Evolutionary conservation across 1,140 invertebrate species (phyloP).

Genomic region (Magallana gigas): DNA sequence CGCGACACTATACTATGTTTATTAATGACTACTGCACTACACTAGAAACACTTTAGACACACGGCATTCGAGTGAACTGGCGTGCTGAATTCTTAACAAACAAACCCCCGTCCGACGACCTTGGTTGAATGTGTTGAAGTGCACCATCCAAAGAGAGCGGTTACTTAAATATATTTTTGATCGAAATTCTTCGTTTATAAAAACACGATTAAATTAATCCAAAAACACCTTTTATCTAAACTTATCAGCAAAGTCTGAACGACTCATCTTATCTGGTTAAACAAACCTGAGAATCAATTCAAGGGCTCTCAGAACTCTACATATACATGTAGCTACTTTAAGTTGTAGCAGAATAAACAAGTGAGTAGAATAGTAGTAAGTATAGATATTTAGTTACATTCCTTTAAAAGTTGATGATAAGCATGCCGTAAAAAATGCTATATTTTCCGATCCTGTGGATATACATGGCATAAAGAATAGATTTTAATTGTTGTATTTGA

Average conservation of each 20-base stretch:
- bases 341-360: no score
- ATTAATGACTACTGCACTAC: conserved; percentile 9
- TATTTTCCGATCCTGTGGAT: no score
- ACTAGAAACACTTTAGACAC: not conserved
- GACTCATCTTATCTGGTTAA: conserved; percentile 3
- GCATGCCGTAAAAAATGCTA: no score
- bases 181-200: not conserved
- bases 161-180: conserved; percentile 2
- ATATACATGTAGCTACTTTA: no score
- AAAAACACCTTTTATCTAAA: not conserved
- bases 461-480: no score
- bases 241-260: not conserved
- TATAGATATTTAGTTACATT: no score
- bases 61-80: not conserved
- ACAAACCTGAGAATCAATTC: not conserved
- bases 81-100: not conserved
- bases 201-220: not conserved
- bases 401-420: no score
- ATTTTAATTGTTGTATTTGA: no score
- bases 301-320: not conserved
- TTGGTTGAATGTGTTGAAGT: not conserved
- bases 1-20: not conserved
- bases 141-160: not conserved
- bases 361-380: no score
- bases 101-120: not conserved